phyloP scores from a whole-genome alignment of 2,797 vertebrate species.

The Myotis myotis region DNA sequence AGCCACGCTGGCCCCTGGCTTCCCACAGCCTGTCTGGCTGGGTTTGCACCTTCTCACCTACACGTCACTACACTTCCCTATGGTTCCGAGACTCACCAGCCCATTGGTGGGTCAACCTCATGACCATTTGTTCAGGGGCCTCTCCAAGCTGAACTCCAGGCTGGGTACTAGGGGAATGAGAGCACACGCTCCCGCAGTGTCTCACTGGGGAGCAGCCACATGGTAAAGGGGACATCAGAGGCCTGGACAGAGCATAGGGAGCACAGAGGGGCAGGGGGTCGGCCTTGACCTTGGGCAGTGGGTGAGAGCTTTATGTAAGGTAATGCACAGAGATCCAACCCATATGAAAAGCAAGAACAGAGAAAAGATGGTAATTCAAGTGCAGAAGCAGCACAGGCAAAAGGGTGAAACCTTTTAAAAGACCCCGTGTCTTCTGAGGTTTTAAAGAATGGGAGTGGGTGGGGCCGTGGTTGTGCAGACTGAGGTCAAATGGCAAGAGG shows the following conservation, averaged over 20 bases:
- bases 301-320: background rate
- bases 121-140: background rate
- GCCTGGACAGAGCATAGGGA: background rate
- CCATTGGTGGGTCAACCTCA: background rate
- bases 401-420: background rate
- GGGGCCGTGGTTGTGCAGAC: background rate
- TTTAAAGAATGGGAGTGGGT: background rate
- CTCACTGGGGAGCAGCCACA: background rate
- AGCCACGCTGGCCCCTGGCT: background rate
- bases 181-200: rapidly evolving
- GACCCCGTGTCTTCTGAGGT: background rate
- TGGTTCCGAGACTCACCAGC: background rate
- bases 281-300: background rate
- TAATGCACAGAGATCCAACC: background rate
- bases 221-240: background rate
- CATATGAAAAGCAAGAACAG: background rate
- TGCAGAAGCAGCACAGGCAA: background rate
- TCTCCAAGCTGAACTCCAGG: background rate
- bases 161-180: background rate
- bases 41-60: background rate
- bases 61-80: background rate
- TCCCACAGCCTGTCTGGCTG: background rate
- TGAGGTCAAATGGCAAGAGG: background rate
- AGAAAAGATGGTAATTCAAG: background rate
- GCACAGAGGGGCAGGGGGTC: background rate